A percentile compares a stretch with the other conserved stretches of the same genome.
Evolutionary conservation across 2,888 invertebrate species (phyloP).

Genomic region (Hipparchia semele): DNA sequence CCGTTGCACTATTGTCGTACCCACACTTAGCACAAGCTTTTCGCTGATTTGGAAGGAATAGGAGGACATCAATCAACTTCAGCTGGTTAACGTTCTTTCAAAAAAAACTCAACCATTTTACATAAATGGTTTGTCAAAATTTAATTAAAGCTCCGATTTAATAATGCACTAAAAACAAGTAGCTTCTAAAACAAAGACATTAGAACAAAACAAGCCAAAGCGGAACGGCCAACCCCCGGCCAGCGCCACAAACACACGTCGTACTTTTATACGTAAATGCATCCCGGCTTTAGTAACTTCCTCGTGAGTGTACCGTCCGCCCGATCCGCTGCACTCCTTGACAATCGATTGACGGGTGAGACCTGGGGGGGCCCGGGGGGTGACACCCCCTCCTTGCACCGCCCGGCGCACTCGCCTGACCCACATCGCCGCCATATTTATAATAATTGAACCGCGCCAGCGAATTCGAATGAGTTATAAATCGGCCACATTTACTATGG

Average conservation of each 20-base stretch:
- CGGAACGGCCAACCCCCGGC: slow-evolving; percentile 13
- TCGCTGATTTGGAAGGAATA: too few relatives aligned
- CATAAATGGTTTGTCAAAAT: background rate
- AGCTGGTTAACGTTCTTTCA: too few relatives aligned
- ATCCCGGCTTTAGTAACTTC: slow-evolving; percentile 45
- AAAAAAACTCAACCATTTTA: too few relatives aligned
- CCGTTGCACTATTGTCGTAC: too few relatives aligned
- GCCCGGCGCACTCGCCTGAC: slow-evolving; percentile 62
- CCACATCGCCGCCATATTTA: slow-evolving; percentile 80
- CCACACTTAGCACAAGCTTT: too few relatives aligned
- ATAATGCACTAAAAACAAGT: slow-evolving; percentile 3
- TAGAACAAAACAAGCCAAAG: slow-evolving; percentile 20
- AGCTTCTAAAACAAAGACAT: slow-evolving; percentile 13
- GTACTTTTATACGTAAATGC: slow-evolving; percentile 45
- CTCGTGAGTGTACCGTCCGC: slow-evolving; percentile 50
- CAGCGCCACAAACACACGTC: slow-evolving; percentile 30
- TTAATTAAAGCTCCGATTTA: slow-evolving; percentile 2
- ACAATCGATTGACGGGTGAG: slow-evolving; percentile 84
- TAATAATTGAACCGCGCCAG: slow-evolving; percentile 77
- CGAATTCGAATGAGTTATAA: slow-evolving; percentile 51
- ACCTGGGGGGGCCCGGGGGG: slow-evolving; percentile 40
- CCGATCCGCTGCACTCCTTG: slow-evolving; percentile 74
- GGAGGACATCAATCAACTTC: too few relatives aligned
- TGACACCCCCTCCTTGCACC: slow-evolving; percentile 44
- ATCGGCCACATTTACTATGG: slow-evolving; percentile 48